These are phyloP conservation scores for Solenopsis fugax DNA, from an alignment of 1,140 invertebrate genomes.

Conservation along the genomic window DNA sequence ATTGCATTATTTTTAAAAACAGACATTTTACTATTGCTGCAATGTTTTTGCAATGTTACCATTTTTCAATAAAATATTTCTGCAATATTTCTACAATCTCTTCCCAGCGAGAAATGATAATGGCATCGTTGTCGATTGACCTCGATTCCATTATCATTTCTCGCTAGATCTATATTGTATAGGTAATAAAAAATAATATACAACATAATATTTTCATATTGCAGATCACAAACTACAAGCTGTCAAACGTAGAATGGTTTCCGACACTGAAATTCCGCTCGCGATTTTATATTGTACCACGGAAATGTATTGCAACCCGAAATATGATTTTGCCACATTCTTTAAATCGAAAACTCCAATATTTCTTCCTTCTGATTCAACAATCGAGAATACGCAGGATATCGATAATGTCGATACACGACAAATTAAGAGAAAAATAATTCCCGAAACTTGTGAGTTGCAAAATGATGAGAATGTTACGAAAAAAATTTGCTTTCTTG, in stretches of 20 bases:
- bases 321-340: constrained; percentile 82
- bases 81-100: no score
- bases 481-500: neutral
- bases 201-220: constrained; percentile 10
- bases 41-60: no score
- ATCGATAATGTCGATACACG: neutral
- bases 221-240: constrained; percentile 19
- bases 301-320: constrained; percentile 90
- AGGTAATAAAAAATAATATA: neutral
- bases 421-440: constrained; percentile 10
- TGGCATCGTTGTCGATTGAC: no score
- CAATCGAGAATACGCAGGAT: constrained; percentile 24
- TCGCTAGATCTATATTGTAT: no score
- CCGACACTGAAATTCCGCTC: constrained; percentile 90
- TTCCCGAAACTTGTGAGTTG: constrained; percentile 25
- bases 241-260: constrained; percentile 87
- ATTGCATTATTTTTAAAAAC: no score
- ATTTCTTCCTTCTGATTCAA: neutral
- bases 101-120: no score
- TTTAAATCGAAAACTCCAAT: constrained; percentile 7
- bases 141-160: no score
- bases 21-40: no score
- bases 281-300: constrained; percentile 89
- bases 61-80: no score
- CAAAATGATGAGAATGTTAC: neutral